phyloP scores from a whole-genome alignment of 30 jellyfish, hydroid and myxozoan species.

The Hydra vulgaris region DNA sequence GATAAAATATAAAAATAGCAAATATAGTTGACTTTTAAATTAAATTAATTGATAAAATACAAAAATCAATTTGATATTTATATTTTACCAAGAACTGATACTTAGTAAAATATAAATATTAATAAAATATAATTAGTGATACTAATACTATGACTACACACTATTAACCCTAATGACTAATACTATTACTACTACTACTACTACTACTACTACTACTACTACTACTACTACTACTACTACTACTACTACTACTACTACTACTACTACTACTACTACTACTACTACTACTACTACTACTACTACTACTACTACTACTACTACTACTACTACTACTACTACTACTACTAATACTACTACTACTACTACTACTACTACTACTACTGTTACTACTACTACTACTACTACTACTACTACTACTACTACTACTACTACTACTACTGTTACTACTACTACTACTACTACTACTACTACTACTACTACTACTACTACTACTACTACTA shows the following conservation, averaged over 20 bases:
- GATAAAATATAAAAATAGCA: too few relatives aligned
- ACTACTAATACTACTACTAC: too few relatives aligned
- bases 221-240: background rate
- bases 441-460: conserved; percentile 6
- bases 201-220: background rate
- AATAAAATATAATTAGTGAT: background rate
- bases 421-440: conserved; percentile 5
- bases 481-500: conserved; percentile 4
- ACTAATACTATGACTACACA: background rate
- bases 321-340: conserved; percentile 6
- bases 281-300: background rate
- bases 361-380: conserved; percentile 6
- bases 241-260: conserved; percentile 4
- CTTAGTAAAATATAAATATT: background rate
- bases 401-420: conserved; percentile 6
- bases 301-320: conserved; percentile 5
- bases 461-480: conserved; percentile 7
- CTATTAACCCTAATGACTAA: background rate
- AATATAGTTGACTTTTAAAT: too few relatives aligned
- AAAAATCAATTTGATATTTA: too few relatives aligned
- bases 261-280: background rate
- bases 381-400: conserved; percentile 5
- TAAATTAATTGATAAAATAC: too few relatives aligned
- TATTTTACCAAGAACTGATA: background rate
- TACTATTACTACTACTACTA: background rate